Evolutionary conservation across 2,113 vertebrate species (phyloP).

Genomic region (Melanerpes formicivorus): DNA sequence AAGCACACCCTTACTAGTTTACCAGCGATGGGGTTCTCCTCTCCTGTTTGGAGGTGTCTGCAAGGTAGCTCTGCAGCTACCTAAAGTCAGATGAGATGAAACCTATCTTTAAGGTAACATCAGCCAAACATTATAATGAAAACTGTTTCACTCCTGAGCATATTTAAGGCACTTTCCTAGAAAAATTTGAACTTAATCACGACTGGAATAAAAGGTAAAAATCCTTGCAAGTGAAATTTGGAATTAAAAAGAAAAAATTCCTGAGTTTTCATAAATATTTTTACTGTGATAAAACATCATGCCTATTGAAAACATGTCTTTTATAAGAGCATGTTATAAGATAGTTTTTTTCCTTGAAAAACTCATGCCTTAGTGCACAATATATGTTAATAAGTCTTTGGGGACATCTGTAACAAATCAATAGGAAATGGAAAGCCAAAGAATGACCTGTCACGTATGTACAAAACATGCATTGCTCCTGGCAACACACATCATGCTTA

Average conservation of each 20-base stretch:
- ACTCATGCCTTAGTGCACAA: neutral
- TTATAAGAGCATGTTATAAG: neutral
- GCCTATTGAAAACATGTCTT: conserved; percentile 14
- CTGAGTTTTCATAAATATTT: conserved; percentile 66
- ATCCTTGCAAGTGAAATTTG: neutral
- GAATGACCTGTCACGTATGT: conserved; percentile 13
- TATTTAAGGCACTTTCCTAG: conserved; percentile 36
- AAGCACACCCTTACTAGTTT: neutral
- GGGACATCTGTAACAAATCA: conserved; percentile 34
- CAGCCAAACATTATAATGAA: neutral
- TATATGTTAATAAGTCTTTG: conserved; percentile 26
- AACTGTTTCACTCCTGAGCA: neutral
- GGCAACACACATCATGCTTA: conserved; percentile 64
- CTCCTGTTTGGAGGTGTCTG: neutral
- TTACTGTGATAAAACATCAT: conserved; percentile 44
- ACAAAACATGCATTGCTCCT: conserved; percentile 49
- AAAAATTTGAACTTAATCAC: neutral
- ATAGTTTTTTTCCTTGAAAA: neutral
- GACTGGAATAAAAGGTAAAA: neutral
- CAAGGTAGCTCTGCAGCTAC: conserved; percentile 15
- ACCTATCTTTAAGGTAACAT: neutral
- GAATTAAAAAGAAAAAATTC: neutral
- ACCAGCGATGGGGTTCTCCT: neutral
- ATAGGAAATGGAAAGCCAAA: conserved; percentile 41
- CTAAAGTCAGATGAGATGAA: neutral